Evolutionary conservation across 2,888 invertebrate genomes (phyloP).

Genomic region (Ornithoptera alexandrae): DNA sequence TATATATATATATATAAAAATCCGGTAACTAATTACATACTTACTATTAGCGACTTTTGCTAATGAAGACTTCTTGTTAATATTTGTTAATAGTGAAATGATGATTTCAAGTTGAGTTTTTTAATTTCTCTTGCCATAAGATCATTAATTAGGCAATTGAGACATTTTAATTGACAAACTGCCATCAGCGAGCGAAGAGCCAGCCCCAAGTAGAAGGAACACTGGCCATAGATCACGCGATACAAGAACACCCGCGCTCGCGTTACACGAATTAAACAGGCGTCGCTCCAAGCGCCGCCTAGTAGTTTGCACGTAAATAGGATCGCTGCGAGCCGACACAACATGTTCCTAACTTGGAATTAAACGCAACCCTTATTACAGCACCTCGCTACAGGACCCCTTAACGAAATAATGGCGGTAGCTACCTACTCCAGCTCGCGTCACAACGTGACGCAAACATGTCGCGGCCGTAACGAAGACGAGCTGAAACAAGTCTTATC

Average conservation of each 20-base stretch:
- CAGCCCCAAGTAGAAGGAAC: too few species aligned
- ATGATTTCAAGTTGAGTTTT: too few species aligned
- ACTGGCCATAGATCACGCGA: conserved; percentile 13
- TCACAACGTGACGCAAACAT: conserved; percentile 53
- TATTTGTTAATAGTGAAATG: too few species aligned
- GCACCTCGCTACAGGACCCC: conserved; percentile 40
- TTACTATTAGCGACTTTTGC: too few species aligned
- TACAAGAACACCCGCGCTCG: conserved; percentile 5
- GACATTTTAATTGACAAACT: too few species aligned
- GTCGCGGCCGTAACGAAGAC: conserved; percentile 48
- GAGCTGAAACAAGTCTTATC: conserved; percentile 37
- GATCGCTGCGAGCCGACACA: conserved; percentile 30
- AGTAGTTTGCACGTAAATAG: conserved; percentile 28
- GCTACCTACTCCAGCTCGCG: conserved; percentile 38
- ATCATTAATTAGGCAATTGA: too few species aligned
- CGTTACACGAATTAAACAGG: conserved; percentile 19
- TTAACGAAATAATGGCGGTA: conserved; percentile 49
- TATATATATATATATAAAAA: too few species aligned
- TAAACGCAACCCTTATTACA: conserved; percentile 36
- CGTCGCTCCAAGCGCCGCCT: conserved; percentile 21
- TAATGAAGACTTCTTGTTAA: too few species aligned
- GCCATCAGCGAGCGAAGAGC: too few species aligned
- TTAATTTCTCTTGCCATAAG: too few species aligned
- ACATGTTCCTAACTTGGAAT: conserved; percentile 35
- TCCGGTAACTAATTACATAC: too few species aligned